Percentiles rank a stretch among this genome's conserved stretches.
Conservation (phyloP, 2,888 invertebrate species). For the Andricus curvator region DNA sequence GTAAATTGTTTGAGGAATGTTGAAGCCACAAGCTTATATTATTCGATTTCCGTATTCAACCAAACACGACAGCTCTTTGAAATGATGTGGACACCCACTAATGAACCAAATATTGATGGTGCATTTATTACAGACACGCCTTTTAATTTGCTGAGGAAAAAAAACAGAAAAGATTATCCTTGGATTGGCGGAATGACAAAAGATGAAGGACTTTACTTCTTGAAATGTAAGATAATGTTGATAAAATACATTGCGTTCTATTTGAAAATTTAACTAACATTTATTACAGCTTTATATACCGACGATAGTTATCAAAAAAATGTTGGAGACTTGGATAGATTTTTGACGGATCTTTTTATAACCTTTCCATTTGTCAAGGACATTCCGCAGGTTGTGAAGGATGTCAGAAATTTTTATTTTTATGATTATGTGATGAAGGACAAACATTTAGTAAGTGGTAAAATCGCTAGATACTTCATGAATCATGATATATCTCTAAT, state of each 20-base stretch:
- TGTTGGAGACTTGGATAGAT: not conserved
- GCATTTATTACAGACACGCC: not conserved
- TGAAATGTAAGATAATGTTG: constrained; percentile 43
- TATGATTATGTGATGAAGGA: not conserved
- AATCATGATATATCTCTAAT: not conserved
- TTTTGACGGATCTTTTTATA: not conserved
- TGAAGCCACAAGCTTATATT: not conserved
- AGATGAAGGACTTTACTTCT: constrained; percentile 58
- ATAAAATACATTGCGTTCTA: not conserved
- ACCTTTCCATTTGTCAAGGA: not conserved
- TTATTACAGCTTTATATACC: not conserved
- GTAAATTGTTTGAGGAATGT: not conserved
- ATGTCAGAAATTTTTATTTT: not conserved
- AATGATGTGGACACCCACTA: not conserved
- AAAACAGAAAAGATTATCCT: constrained; percentile 54
- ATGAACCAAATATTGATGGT: not conserved
- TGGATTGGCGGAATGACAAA: constrained; percentile 56
- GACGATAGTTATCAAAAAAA: not conserved
- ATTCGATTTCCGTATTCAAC: not conserved
- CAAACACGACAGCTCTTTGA: not conserved
- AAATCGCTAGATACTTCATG: not conserved
- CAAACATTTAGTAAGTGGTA: not conserved
- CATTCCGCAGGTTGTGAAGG: not conserved
- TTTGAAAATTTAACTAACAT: not conserved
- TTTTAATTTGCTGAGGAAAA: constrained; percentile 18